Evolutionary conservation across 2,888 invertebrate species (phyloP).

Genomic region (Labia minor): DNA sequence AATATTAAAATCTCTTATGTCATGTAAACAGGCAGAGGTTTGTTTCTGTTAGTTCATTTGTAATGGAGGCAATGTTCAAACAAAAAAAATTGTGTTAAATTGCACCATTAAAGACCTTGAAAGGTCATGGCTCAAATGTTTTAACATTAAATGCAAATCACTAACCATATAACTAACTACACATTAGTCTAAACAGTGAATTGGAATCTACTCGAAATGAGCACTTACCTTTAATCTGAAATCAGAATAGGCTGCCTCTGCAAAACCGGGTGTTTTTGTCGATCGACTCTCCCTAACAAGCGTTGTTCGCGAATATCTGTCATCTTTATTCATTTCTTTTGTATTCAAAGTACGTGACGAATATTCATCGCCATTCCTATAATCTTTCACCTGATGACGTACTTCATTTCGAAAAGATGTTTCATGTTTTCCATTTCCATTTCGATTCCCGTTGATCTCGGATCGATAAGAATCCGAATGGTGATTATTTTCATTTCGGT

Average conservation of each 20-base stretch:
- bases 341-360: neutral
- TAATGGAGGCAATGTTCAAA: no score
- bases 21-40: no score
- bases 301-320: neutral
- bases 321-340: neutral
- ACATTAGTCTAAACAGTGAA: no score
- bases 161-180: no score
- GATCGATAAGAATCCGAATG: neutral
- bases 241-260: neutral
- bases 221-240: neutral
- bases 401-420: neutral
- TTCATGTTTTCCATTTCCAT: neutral
- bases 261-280: neutral
- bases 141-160: neutral
- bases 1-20: no score
- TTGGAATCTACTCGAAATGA: no score
- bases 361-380: neutral
- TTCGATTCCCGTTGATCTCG: neutral
- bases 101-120: neutral
- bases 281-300: neutral
- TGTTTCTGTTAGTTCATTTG: no score
- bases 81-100: neutral
- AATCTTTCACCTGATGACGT: neutral
- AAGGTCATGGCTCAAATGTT: neutral
- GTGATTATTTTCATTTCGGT: neutral